These are phyloP conservation scores for Gymnothorax reevesii DNA, from an alignment of 2,797 vertebrate species.

Conservation along the genomic window DNA sequence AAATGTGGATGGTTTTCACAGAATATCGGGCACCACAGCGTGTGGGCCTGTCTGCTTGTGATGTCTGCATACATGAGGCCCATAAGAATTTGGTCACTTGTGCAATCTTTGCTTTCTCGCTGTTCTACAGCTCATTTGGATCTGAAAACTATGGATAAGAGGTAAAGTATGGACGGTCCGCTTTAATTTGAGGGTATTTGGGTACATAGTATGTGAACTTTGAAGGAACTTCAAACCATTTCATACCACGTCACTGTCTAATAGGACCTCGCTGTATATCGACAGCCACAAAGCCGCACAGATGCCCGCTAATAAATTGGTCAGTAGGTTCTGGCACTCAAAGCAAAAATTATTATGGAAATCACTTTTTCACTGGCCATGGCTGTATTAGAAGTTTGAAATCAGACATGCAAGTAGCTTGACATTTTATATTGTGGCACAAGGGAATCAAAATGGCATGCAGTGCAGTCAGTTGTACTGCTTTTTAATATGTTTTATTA, in stretches of 20 bases:
- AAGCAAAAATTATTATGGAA: slow-evolving; percentile 82
- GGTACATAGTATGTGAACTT: too few species aligned
- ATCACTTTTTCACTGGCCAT: slow-evolving; percentile 79
- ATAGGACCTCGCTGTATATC: not conserved
- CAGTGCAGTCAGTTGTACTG: not conserved
- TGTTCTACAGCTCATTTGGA: too few species aligned
- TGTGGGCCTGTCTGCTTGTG: too few species aligned
- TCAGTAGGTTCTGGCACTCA: slow-evolving; percentile 73
- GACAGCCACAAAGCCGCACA: slow-evolving; percentile 35
- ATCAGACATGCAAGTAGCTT: slow-evolving; percentile 79
- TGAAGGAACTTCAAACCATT: too few species aligned
- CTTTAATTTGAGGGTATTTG: too few species aligned
- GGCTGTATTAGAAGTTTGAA: slow-evolving; percentile 81
- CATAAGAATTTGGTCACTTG: too few species aligned
- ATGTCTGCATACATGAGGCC: too few species aligned
- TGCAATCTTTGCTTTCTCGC: too few species aligned
- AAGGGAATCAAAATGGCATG: slow-evolving; percentile 74
- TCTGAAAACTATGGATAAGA: too few species aligned
- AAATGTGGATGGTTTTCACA: too few species aligned
- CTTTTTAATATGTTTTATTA: not conserved
- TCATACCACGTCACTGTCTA: too few species aligned
- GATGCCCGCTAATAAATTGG: slow-evolving; percentile 74
- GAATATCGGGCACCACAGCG: not conserved
- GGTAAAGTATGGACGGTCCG: too few species aligned
- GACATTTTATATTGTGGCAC: slow-evolving; percentile 81